These are phyloP conservation scores for Crotalus tigris DNA, from an alignment of 2,113 vertebrate genomes.

Conservation along the genomic window DNA sequence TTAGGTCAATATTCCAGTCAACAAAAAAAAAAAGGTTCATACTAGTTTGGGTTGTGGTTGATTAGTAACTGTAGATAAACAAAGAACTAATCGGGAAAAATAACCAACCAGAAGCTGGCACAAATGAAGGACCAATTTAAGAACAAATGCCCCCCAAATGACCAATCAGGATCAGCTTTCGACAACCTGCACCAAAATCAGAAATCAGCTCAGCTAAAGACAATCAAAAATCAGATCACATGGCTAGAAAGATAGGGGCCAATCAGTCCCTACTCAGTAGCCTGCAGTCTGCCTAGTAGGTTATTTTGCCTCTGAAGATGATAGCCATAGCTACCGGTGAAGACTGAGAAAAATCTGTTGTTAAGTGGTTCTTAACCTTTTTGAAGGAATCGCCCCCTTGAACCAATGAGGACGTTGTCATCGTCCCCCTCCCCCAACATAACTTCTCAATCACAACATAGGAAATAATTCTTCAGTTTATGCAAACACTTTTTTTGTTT, in stretches of 20 bases:
- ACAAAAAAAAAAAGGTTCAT: background rate
- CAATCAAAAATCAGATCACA: background rate
- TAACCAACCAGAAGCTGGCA: background rate
- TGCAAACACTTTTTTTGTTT: too few species aligned
- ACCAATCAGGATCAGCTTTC: background rate
- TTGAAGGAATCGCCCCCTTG: too few species aligned
- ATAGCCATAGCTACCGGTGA: background rate
- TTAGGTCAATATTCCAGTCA: background rate
- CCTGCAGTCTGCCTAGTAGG: background rate
- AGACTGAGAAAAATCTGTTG: background rate
- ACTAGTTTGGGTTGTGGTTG: background rate
- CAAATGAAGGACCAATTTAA: background rate
- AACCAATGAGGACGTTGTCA: too few species aligned
- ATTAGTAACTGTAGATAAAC: background rate
- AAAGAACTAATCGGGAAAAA: background rate
- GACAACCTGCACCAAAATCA: background rate
- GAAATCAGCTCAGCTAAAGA: background rate
- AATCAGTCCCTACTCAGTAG: background rate
- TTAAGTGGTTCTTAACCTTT: too few species aligned
- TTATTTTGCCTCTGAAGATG: background rate
- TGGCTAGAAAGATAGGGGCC: background rate
- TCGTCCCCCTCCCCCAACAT: too few species aligned
- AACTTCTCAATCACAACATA: too few species aligned
- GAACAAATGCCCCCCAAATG: background rate
- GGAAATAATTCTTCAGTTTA: too few species aligned